Evolutionary conservation across 2,888 invertebrate species (phyloP).

Genomic region (Drosophila lutescens): DNA sequence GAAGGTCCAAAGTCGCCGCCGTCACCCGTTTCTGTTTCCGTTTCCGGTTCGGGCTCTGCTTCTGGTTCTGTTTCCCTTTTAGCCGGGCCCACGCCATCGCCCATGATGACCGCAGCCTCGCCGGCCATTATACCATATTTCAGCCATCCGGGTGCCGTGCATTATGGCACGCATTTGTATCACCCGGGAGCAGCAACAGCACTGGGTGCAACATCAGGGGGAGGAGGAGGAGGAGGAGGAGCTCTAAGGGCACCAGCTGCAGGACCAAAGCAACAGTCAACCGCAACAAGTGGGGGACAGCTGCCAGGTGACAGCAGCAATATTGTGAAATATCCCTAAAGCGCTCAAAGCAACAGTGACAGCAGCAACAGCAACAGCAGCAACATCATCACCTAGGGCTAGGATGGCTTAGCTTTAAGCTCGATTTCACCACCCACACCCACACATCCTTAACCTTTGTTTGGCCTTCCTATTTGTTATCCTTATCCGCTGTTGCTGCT

Average conservation of each 20-base stretch:
- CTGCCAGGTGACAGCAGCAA: slow-evolving; percentile 63
- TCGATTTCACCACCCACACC: background rate
- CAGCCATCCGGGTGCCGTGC: slow-evolving; percentile 78
- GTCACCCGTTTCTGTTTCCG: slow-evolving; percentile 11
- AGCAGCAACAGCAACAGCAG: slow-evolving; percentile 9
- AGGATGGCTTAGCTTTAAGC: background rate
- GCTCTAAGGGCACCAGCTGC: slow-evolving; percentile 10
- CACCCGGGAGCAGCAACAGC: slow-evolving; percentile 67
- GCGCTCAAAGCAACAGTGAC: slow-evolving; percentile 15
- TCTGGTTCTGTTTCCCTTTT: too few species aligned
- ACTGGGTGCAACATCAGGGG: slow-evolving; percentile 36
- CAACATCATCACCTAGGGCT: slow-evolving; percentile 2
- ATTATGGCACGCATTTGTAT: slow-evolving; percentile 81
- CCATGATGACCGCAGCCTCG: slow-evolving; percentile 39
- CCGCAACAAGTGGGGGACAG: slow-evolving; percentile 61
- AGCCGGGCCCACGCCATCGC: slow-evolving; percentile 22
- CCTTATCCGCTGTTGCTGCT: slow-evolving; percentile 5
- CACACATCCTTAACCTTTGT: background rate
- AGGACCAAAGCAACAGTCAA: slow-evolving; percentile 44
- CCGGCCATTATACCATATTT: slow-evolving; percentile 73
- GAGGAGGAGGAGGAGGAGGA: slow-evolving; percentile 9
- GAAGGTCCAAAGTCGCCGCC: slow-evolving; percentile 8
- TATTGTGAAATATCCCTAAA: slow-evolving; percentile 81
- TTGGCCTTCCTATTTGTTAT: slow-evolving; percentile 9
- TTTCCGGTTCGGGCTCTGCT: slow-evolving; percentile 16